Evolutionary conservation across 2,797 vertebrate species (phyloP).

Genomic region (Catamblyrhynchus diadema): DNA sequence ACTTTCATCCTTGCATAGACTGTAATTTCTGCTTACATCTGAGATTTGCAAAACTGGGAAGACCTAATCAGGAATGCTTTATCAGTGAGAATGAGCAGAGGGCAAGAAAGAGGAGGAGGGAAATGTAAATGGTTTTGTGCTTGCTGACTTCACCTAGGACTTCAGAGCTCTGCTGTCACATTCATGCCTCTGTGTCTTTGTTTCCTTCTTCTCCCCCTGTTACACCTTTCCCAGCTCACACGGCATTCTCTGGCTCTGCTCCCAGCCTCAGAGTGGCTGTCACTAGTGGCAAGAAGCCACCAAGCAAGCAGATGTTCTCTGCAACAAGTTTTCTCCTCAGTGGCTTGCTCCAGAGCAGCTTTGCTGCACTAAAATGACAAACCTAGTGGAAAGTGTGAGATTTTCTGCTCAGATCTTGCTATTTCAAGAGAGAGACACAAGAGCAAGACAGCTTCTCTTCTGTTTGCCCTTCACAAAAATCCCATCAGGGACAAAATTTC

Average conservation of each 20-base stretch:
- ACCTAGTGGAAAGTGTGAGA: not conserved
- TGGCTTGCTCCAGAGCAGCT: not conserved
- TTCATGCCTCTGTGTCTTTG: not conserved
- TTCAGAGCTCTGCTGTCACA: not conserved
- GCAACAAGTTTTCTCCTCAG: not conserved
- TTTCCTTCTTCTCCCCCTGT: not conserved
- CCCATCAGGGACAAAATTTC: not conserved
- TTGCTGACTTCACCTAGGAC: not conserved
- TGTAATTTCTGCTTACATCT: not conserved
- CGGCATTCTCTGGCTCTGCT: not conserved
- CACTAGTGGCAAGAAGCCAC: not conserved
- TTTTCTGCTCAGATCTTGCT: not conserved
- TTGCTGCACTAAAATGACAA: not conserved
- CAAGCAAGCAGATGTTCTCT: not conserved
- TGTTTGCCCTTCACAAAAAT: not conserved
- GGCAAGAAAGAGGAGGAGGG: not conserved
- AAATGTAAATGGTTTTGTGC: not conserved
- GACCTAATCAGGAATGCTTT: not conserved
- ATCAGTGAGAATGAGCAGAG: not conserved
- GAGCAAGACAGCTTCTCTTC: not conserved
- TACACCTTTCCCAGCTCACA: not conserved
- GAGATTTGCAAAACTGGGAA: not conserved
- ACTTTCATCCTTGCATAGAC: not conserved
- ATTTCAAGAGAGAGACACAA: not conserved
- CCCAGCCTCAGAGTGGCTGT: not conserved